phyloP scores from a whole-genome alignment of 2,113 vertebrate species.

The Panurus biarmicus region DNA sequence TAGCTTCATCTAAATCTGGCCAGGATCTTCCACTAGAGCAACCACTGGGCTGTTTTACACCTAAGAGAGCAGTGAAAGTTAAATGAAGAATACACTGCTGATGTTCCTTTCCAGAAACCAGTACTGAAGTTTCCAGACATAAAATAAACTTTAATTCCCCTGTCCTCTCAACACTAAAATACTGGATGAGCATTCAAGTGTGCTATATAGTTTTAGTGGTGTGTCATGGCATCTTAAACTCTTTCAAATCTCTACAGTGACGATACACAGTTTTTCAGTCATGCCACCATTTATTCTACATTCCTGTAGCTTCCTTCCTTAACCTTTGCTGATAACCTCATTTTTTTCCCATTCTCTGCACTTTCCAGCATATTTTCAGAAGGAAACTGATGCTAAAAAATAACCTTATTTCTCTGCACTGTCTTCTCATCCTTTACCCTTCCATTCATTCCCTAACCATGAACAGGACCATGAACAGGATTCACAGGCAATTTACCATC shows the following conservation, averaged over 20 bases:
- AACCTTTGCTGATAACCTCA: not conserved
- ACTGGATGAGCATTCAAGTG: not conserved
- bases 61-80: not conserved
- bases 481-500: not conserved
- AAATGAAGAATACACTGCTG: not conserved
- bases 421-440: not conserved
- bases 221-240: not conserved
- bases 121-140: not conserved
- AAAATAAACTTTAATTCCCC: not conserved
- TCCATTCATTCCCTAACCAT: not conserved
- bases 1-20: not conserved
- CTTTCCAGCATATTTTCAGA: not conserved
- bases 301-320: not conserved
- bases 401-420: not conserved
- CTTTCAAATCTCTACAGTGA: not conserved
- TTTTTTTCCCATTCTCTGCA: not conserved
- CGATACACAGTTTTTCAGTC: not conserved
- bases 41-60: not conserved
- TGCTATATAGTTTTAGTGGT: not conserved
- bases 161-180: not conserved
- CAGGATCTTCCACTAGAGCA: not conserved
- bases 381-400: not conserved
- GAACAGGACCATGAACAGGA: not conserved
- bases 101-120: not conserved
- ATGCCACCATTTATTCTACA: not conserved